phyloP scores from a whole-genome alignment of 2,113 vertebrate species.

The Galbula dea region DNA sequence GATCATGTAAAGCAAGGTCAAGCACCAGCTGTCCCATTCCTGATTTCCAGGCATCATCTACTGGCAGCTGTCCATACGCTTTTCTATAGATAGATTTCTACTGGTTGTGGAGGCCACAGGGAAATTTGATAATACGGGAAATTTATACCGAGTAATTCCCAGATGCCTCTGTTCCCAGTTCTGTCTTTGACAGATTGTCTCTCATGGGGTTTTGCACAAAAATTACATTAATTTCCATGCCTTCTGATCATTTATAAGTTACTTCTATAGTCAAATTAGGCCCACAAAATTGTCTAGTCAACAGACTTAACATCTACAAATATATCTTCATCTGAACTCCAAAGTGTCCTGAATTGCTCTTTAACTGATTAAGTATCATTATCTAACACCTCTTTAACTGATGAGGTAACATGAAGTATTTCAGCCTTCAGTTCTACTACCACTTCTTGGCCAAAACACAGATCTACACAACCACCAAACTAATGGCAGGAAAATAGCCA shows the following conservation, averaged over 20 bases:
- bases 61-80: slow-evolving; percentile 41
- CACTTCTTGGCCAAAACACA: neutral
- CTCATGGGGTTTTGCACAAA: neutral
- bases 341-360: neutral
- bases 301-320: neutral
- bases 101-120: neutral
- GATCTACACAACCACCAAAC: neutral
- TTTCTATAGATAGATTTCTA: slow-evolving; percentile 55
- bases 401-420: slow-evolving; percentile 10
- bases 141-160: neutral
- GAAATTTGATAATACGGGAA: slow-evolving; percentile 34
- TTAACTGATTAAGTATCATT: neutral
- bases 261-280: neutral
- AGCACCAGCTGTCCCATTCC: slow-evolving; percentile 41
- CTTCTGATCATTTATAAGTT: neutral
- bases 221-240: neutral
- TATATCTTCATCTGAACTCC: neutral
- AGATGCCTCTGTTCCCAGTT: neutral
- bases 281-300: neutral
- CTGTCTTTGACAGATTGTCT: neutral
- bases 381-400: neutral
- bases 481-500: neutral
- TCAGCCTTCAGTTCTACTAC: neutral
- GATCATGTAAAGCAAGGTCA: slow-evolving; percentile 35
- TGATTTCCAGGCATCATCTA: slow-evolving; percentile 40